Evolutionary conservation across 2,888 invertebrate genomes (phyloP), one percentile per base, ranked within the genome.

Genomic region (Petrophora chlorosata): DNA sequence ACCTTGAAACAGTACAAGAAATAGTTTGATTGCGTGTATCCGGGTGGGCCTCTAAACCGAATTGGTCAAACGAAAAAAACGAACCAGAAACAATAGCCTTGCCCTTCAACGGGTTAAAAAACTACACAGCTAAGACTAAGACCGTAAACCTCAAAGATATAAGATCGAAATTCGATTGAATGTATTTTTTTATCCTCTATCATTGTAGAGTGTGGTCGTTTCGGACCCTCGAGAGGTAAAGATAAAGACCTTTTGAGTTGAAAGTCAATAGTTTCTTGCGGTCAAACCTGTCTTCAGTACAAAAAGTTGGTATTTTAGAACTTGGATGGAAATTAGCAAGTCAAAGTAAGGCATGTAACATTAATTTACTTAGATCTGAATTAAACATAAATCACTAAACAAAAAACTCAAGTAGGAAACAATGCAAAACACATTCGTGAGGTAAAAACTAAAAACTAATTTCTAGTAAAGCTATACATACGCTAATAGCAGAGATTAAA

Each of bases 21-120:
- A 47, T 28, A 67, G 65, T 59, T 64, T 67, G 67, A 71, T 72
- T 67, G 61, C 68, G 49, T 48, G 64, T 62, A 72, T 73, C 76
- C 73, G 73, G 73, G 73, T 71, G 70, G 69, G 73, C 65, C 65
- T 60, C 62, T 63, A 62, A 71, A 65, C 53, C 56, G 63, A 55
- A 42, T 36, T 40, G 47, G 35, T 36, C 36, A 36, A 38, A 22
- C 23, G 42, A 42, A 46, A 51, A 50, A 51, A 51, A n/a, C n/a
- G 25, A 40, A 9, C 34, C 36, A 39, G 19, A 51, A 51, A 51
- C 51, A 51, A 46, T 36, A 46, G 38, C 41, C 32, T 38, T 51
- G 51, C 51, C 51, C 51, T 51, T 51, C 46, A n/a, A 34, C 43
- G 39, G 43, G 34, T 29, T 43, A 39, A 39, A 42, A 25, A 28